Conservation (phyloP, 2,888 invertebrate genomes). For the Pelosia muscerda region DNA sequence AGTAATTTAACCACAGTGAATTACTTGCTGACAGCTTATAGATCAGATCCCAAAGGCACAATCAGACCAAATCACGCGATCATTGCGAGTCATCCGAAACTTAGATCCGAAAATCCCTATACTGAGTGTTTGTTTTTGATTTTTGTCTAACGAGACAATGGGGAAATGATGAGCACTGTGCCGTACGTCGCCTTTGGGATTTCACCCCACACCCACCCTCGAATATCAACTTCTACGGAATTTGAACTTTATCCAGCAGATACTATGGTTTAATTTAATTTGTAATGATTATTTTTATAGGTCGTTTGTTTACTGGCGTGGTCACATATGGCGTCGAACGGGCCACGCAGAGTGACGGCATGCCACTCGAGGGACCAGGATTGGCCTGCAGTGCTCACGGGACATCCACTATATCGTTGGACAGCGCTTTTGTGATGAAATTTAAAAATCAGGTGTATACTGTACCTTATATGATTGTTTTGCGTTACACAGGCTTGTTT, state of each 20-base stretch:
- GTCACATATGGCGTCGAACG: conserved; percentile 85
- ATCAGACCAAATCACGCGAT: conserved; percentile 69
- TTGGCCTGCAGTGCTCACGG: conserved; percentile 77
- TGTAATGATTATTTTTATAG: conserved; percentile 52
- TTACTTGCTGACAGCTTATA: conserved; percentile 45
- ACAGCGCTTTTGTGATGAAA: conserved; percentile 64
- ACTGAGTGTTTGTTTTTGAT: conserved; percentile 85
- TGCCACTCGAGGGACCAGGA: conserved; percentile 81
- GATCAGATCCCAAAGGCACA: conserved; percentile 72
- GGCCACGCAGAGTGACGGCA: conserved; percentile 83
- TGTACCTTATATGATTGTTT: conserved; percentile 18
- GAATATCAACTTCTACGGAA: conserved; percentile 50
- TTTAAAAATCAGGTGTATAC: conserved; percentile 55
- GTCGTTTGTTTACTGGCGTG: conserved; percentile 61
- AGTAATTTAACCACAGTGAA: conserved; percentile 31
- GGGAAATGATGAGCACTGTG: conserved; percentile 86
- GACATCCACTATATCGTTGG: conserved; percentile 73
- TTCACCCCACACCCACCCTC: conserved; percentile 80
- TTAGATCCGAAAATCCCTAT: conserved; percentile 81
- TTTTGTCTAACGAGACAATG: conserved; percentile 87
- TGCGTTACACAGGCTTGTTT: not conserved
- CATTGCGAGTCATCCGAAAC: conserved; percentile 78
- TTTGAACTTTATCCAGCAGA: conserved; percentile 62
- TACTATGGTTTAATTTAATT: conserved; percentile 64
- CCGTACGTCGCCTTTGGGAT: conserved; percentile 82